Percentiles rank a stretch among this genome's conserved stretches.
Conservation (phyloP, 1,140 invertebrate species). For the Drosophila bipectinata region DNA sequence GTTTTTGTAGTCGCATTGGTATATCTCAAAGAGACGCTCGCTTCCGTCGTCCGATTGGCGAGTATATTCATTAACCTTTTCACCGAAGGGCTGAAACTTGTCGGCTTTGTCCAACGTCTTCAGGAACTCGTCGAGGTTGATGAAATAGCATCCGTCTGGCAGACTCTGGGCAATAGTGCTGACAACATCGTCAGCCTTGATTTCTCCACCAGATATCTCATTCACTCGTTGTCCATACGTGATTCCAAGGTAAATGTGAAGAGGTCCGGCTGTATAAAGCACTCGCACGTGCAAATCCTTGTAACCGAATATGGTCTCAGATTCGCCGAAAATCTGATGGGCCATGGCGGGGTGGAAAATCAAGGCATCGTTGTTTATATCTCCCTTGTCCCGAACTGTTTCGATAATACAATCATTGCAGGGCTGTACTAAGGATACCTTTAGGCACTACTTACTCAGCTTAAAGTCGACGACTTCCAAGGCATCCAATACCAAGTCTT, state of each 20-base stretch:
- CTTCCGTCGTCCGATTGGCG: constrained; percentile 84
- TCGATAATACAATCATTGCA: constrained; percentile 20
- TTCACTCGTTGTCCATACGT: constrained; percentile 72
- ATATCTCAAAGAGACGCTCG: constrained; percentile 91
- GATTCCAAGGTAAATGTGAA: constrained; percentile 89
- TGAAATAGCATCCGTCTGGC: constrained; percentile 83
- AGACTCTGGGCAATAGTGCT: constrained; percentile 87
- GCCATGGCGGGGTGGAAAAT: constrained; percentile 94
- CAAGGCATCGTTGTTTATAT: constrained; percentile 89
- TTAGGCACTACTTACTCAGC: constrained; percentile 86
- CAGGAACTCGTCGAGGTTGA: constrained; percentile 81
- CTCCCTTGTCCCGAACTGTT: constrained; percentile 87
- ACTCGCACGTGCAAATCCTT: constrained; percentile 91
- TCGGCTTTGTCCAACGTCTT: constrained; percentile 80
- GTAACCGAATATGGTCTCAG: constrained; percentile 97
- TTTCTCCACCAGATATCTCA: constrained; percentile 83
- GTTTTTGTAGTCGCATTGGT: constrained; percentile 88
- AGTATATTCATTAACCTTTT: constrained; percentile 84
- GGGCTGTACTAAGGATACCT: not conserved
- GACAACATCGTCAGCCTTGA: constrained; percentile 93
- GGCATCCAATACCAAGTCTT: constrained; percentile 87
- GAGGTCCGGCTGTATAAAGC: constrained; percentile 92
- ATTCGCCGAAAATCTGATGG: constrained; percentile 97
- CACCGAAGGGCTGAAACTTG: constrained; percentile 81
- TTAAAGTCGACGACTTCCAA: constrained; percentile 92